Evolutionary conservation across 2,797 vertebrate genomes (phyloP), one percentile per base, ranked within the genome.

Genomic region (Peromyscus attwateri): DNA sequence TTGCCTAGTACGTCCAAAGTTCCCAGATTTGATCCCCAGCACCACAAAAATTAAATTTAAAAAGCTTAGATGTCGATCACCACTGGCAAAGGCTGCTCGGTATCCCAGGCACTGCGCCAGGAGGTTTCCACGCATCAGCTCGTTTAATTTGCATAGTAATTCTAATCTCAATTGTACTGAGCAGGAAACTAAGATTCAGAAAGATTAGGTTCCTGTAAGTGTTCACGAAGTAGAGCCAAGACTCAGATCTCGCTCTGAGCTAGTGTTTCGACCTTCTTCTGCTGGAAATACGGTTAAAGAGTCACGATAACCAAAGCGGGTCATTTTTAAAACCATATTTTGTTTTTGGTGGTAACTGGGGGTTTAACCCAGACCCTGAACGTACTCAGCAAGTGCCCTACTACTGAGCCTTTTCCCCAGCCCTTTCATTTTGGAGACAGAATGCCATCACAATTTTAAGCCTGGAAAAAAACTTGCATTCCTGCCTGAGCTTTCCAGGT

Each of bases 101-200:
- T 31, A n/a, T 17, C 10, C n/a, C 88, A 93, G 55, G 64, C 66
- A 90, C 71, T 0, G 1, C 37, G 37, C 88, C 81, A 90, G 64
- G 14, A 46, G 34, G 81, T 46, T 71, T 89, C 91, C 16, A 19
- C 13, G 40, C 25, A 62, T 62, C 37, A n/a, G 11, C 27, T 66
- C 91, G 85, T 46, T 92, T 43, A 81, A 91, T 80, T 37, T 89
- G 92, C 82, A 76, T 10, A 62, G 73, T 4, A 83, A 80, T 12
- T 68, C 87, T 89, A 92, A 92, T 68, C 70, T 83, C 60, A 55
- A 0, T 3, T 10, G 19, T 40, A 89, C 0, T 71, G 85, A 62
- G 55, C 8, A 95, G 75, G 43, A 97, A 62, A 89, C 64, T 55
- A 89, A 84, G 84, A 92, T 23, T 82, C 66, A 92, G 27, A 80